Evolutionary conservation across 2,113 vertebrate species (phyloP).

Genomic region (Lanius collurio): DNA sequence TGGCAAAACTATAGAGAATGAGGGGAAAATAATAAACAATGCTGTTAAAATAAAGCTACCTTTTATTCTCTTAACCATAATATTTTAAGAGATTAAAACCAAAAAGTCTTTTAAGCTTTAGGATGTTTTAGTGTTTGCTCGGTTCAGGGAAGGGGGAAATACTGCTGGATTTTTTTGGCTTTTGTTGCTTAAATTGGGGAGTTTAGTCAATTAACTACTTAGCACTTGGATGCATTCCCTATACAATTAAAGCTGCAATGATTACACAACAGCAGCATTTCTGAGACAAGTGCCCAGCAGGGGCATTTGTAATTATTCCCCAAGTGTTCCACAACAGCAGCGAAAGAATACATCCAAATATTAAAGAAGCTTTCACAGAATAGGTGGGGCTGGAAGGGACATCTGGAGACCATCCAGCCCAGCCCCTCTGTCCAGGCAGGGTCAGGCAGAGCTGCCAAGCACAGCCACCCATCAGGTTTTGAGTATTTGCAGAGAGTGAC

Average conservation of each 20-base stretch:
- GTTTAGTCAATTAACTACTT: constrained; percentile 42
- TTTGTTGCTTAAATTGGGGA: background rate
- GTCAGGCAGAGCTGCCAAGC: background rate
- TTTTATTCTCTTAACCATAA: background rate
- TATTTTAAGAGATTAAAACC: background rate
- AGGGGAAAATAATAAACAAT: background rate
- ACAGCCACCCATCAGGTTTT: fast-evolving
- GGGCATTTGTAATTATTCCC: constrained; percentile 25
- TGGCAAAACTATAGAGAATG: background rate
- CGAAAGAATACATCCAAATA: background rate
- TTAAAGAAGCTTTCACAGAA: background rate
- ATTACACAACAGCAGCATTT: constrained; percentile 8
- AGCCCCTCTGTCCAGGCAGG: background rate
- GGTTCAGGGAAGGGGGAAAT: too few species aligned
- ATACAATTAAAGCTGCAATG: background rate
- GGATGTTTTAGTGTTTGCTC: background rate
- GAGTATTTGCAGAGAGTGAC: background rate
- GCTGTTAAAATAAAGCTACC: background rate
- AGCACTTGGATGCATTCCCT: constrained; percentile 21
- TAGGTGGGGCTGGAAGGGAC: background rate
- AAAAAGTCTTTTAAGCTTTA: background rate
- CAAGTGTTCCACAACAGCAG: constrained; percentile 3
- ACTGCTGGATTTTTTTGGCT: background rate
- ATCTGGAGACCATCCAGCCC: background rate
- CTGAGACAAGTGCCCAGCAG: constrained; percentile 5